Evolutionary conservation across 2,797 vertebrate genomes (phyloP), one percentile per base, ranked within the genome.

Genomic region (Silurus lanzhouensis): DNA sequence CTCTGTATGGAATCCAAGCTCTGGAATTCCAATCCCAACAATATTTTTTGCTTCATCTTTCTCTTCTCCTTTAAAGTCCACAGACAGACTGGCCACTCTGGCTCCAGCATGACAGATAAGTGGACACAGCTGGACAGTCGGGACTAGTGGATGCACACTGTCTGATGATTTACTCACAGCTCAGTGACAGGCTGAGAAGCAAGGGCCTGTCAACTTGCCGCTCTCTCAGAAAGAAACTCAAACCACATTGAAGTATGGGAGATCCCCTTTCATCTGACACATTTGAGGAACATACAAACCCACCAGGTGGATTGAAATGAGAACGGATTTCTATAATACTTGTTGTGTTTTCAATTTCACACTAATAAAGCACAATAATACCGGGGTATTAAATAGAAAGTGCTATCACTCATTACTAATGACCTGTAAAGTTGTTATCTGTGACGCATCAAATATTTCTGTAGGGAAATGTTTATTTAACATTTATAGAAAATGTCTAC

Each of bases 161-260:
- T 87, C 81, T 44, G 68, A 88, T 92, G 92, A 94, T 93, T 94
- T 92, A 95, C 85, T 63, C 87, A 72, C 19, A 76, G 83, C 82
- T 86, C 81, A 86, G 88, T 90, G 91, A 92, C 90, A 89, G 79
- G 57, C 74, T 17, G 60, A 83, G 61, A 81, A 85, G 87, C 90
- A 89, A 83, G 61, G 77, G 22, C 38, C 61, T 46, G 63, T 38
- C 63, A 66, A 83, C 76, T 85, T 64, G 64, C 68, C 61, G 72
- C 74, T 38, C 80, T 85, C 80, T 64, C 86, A 83, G 84, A 91
- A 89, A 90, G 87, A 92, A 93, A 94, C 87, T 86, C 83, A 88
- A 89, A 91, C 91, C 93, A 94, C 91, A 93, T 93, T 93, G 90
- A 88, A 88, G 87, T 92, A 88, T 85, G 89, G 88, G 90, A 90